Percentiles rank a stretch among this genome's conserved stretches.
Conservation (phyloP, 2,888 invertebrate genomes). For the Craniophora ligustri region DNA sequence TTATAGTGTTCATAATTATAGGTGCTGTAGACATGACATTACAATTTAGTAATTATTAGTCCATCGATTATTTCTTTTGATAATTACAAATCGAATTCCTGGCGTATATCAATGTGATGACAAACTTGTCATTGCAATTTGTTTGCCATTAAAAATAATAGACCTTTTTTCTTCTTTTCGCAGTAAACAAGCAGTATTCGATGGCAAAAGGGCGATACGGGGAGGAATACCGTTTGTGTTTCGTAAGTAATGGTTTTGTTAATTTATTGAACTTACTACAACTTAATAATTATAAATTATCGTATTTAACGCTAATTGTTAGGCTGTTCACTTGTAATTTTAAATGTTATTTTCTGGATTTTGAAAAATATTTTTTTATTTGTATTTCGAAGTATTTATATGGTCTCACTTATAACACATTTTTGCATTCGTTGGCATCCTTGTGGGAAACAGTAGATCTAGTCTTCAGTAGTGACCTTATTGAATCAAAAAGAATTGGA, state of each 20-base stretch:
- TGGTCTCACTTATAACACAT: no score
- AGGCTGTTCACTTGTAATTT: no score
- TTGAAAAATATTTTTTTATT: no score
- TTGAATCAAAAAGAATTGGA: no score
- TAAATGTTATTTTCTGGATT: no score
- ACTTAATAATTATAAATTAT: no score
- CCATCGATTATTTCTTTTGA: conserved; percentile 12
- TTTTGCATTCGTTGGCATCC: no score
- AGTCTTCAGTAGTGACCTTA: no score
- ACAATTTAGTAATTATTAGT: conserved; percentile 18
- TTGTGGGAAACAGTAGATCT: no score
- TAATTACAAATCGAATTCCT: conserved; percentile 21
- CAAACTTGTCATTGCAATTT: conserved; percentile 36
- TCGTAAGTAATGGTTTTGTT: conserved; percentile 91
- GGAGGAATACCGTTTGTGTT: conserved; percentile 99
- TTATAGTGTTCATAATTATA: conserved; percentile 28
- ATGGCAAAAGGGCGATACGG: conserved; percentile 98
- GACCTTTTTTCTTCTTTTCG: conserved; percentile 55
- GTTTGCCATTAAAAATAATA: conserved; percentile 48
- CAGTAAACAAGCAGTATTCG: conserved; percentile 98
- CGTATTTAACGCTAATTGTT: no score
- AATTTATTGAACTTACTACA: neutral
- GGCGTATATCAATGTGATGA: conserved; percentile 36
- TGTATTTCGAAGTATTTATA: no score
- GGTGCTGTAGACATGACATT: conserved; percentile 17